Evolutionary conservation across 53 echinoderm and acorn worm genomes (phyloP).

Genomic region (Pentamera pediparva): DNA sequence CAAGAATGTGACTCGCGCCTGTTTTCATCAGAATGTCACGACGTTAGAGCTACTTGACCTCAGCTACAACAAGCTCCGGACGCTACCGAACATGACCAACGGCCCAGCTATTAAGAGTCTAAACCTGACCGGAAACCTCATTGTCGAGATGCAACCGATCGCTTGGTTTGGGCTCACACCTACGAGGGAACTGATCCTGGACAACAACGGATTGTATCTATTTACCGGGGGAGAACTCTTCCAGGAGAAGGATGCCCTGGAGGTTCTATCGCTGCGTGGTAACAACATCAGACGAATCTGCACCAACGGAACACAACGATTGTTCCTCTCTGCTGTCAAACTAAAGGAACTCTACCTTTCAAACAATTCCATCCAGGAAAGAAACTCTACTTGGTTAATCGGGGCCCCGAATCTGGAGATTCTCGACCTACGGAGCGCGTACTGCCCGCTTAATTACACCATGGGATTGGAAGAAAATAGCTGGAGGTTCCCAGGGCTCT

Average conservation of each 20-base stretch:
- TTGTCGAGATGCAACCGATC: background rate
- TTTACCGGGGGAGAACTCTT: background rate
- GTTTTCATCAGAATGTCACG: background rate
- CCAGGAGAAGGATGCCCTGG: background rate
- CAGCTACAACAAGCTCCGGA: constrained; percentile 6
- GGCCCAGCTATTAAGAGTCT: background rate
- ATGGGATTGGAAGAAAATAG: background rate
- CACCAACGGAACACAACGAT: background rate
- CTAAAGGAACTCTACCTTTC: background rate
- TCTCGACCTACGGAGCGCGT: constrained; percentile 7
- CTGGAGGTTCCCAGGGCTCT: constrained; percentile 22
- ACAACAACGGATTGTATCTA: background rate
- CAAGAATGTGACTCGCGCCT: background rate
- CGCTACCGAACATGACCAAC: background rate
- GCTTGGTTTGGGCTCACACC: background rate
- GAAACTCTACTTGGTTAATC: constrained; percentile 5
- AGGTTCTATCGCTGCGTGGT: background rate
- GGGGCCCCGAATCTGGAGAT: constrained; percentile 8
- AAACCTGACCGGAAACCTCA: constrained; percentile 18
- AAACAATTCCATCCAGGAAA: background rate
- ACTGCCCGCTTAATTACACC: background rate
- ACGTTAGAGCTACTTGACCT: constrained; percentile 3
- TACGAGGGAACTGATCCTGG: constrained; percentile 6
- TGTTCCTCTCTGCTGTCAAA: background rate
- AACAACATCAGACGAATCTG: constrained; percentile 1